A percentile compares a stretch with the other conserved stretches of the same genome.
These are phyloP conservation scores for Callosobruchus maculatus DNA, from an alignment of 2,888 invertebrate genomes.

Conservation along the genomic window DNA sequence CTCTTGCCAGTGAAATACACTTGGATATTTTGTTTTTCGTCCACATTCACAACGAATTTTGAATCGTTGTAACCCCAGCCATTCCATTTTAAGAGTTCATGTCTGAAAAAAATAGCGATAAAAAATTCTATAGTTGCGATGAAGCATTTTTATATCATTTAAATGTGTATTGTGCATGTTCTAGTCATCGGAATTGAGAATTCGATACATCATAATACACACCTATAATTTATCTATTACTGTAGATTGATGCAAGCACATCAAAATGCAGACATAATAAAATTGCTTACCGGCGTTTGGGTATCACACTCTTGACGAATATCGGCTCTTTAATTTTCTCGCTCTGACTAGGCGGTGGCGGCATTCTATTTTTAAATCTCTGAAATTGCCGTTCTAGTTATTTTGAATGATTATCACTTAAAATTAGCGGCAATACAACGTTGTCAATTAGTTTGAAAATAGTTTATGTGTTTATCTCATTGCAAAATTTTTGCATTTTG, in stretches of 20 bases:
- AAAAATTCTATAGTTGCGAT: no score
- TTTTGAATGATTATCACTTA: not conserved
- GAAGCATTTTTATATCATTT: not conserved
- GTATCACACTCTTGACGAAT: conserved; percentile 30
- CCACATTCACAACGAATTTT: conserved; percentile 66
- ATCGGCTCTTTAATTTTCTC: conserved; percentile 20
- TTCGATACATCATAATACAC: not conserved
- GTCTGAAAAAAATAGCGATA: conserved; percentile 69
- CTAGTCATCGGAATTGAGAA: no score
- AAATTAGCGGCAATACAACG: not conserved
- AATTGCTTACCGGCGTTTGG: conserved; percentile 27
- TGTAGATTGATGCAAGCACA: not conserved
- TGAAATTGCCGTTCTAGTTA: not conserved
- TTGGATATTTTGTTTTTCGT: conserved; percentile 47
- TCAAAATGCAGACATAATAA: not conserved
- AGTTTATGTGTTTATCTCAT: not conserved
- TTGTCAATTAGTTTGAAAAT: not conserved
- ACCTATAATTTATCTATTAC: not conserved
- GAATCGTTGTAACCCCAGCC: conserved; percentile 99
- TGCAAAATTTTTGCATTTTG: not conserved
- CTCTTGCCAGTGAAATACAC: conserved; percentile 82
- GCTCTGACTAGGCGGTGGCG: conserved; percentile 16
- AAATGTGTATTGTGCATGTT: no score
- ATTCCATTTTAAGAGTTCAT: conserved; percentile 94
- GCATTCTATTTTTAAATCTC: conserved; percentile 6